A percentile compares a stretch with the other conserved stretches of the same genome.
Conservation (phyloP, 2,113 vertebrate species). For the Nyctereutes procyonoides region DNA sequence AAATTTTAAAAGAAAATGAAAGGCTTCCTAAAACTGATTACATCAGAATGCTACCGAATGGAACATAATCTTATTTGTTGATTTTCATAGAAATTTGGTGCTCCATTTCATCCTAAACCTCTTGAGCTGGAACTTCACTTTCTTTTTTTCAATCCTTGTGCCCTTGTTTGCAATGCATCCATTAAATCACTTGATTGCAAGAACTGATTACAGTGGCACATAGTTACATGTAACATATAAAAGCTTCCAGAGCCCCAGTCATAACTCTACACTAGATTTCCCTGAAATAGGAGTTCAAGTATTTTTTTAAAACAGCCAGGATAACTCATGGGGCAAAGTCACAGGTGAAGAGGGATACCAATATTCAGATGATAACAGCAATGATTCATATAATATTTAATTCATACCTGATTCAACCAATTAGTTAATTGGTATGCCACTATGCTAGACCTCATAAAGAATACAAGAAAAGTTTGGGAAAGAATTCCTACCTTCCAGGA, state of each 20-base stretch:
- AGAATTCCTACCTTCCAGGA: not conserved
- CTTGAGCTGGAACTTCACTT: constrained; percentile 31
- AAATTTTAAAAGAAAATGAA: constrained; percentile 57
- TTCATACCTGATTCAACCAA: not conserved
- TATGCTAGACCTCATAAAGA: constrained; percentile 11
- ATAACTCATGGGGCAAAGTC: not conserved
- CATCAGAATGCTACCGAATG: constrained; percentile 56
- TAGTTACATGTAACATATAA: not conserved
- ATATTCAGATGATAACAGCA: constrained; percentile 20
- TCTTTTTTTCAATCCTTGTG: constrained; percentile 11
- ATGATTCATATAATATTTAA: not conserved
- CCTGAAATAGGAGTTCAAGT: constrained; percentile 27
- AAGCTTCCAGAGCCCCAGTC: not conserved
- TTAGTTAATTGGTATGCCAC: not conserved
- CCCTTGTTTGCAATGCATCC: not conserved
- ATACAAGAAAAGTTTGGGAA: constrained; percentile 12
- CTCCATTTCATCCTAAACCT: constrained; percentile 36
- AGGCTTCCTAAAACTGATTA: constrained; percentile 54
- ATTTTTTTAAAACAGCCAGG: not conserved
- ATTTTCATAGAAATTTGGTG: constrained; percentile 60
- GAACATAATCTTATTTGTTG: constrained; percentile 62
- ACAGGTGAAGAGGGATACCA: not conserved
- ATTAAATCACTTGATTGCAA: constrained; percentile 62
- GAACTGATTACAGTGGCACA: constrained; percentile 65
- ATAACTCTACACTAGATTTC: constrained; percentile 33